Base-by-base conservation (phyloP, 2,888 invertebrate species). In the Trichogramma evanescens region DNA sequence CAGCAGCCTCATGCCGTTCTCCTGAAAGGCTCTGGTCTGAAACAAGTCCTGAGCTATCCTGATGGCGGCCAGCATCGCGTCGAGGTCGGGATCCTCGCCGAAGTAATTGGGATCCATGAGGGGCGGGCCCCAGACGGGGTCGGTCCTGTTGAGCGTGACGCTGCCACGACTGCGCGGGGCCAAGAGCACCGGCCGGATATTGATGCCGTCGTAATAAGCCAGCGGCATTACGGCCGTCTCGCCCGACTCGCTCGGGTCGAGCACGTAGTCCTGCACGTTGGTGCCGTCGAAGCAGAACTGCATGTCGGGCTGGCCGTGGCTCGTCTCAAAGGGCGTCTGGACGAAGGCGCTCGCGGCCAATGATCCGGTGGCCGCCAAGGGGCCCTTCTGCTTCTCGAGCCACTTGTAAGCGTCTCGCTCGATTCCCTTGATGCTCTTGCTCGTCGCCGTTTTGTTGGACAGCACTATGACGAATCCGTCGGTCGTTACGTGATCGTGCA, bases 81-180 rank as follows among this genome's bases (percentile, higher is more conserved):
- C 79, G 5, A 87, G 66, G 71, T 91, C 91, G 54, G 84, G 80
- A 67, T 82, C 79, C n/a, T 83, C 82, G 0, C 82, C 82, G 59
- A 86, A 87, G 58, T 85, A 86, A 66, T 85, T 85, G 0, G 92
- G 84, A 69, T 86, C 86, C 65, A 93, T 88, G 58, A 87, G 75
- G 0, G 93, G 93, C 54, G 82, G 81, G 0, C 89, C 87, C 71
- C 83, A 84, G 56, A 85, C 71, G 0, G 93, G 93, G 78, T 93
- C 85, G 0, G 84, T 84, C 1, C 82, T 78, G 67, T 87, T 87
- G 2, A 93, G 76, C 61, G 80, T 70, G 9, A 89, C 72, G 53
- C 78, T 80, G 0, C 89, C 89, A 73, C 84, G 79, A 66, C 88
- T 88, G 70, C 82, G 82, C 0, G 88, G 88, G 50, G 79, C 78